Base-by-base conservation (phyloP, 2,797 vertebrate species). In the Pogonophryne albipinna region DNA sequence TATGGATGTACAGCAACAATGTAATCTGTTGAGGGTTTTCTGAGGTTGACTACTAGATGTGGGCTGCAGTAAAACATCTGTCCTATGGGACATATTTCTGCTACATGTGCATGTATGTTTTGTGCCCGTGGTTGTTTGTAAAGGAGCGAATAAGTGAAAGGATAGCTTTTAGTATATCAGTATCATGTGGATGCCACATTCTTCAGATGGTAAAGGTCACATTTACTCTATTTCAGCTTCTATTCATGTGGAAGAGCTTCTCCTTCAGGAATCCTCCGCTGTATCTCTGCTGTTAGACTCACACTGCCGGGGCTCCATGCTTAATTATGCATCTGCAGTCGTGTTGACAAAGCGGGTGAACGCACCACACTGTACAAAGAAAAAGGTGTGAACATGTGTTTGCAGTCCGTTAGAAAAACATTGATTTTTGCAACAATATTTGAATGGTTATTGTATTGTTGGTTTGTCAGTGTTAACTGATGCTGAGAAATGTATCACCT, bases 131-230 rank as follows among this genome's bases (percentile, higher is more conserved):
- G 69, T 71, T 55, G 17, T 57, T 59, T 9, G 51, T 44, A 20
- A 50, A 60, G 58, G 2, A 45, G 58, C 8, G 51, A 68, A 63
- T 20, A 80, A 78, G 80, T 80, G 68, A 74, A 83, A 80, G 87
- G 85, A 63, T 19, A 6, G 80, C 68, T 55, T 83, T 38, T 23
- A 68, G 74, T 71, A 16, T 85, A 84, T 85, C 64, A 79, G 86
- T 84, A 76, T 58, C 72, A 59, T 66, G 71, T 66, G 46, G 60
- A 66, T 56, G 74, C 55, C 66, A 64, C 69, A 58, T 74, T 76
- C 56, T 62, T 63, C 51, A 73, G 61, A 76, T 68, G 78, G 14
- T 60, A 76, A 83, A 80, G 83, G 83, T 84, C 79, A 76, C 61
- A 62, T 83, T 78, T 70, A 69, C 66, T 83, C 60, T 20, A 4